Evolutionary conservation across 2,797 vertebrate species (phyloP).

Genomic region (Picus viridis): DNA sequence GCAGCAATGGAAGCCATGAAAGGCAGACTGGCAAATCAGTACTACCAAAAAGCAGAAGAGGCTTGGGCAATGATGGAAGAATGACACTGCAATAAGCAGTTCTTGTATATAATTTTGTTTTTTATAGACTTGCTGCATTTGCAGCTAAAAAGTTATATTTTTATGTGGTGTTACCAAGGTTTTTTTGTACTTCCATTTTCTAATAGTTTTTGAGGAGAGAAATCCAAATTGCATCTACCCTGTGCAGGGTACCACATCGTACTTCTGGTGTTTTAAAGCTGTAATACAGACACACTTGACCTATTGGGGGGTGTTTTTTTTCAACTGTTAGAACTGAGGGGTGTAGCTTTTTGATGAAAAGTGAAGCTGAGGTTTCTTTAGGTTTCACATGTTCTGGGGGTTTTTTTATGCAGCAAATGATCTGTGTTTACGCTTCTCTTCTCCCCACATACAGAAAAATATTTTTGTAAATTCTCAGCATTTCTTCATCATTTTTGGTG

Average conservation of each 20-base stretch:
- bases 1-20: slow-evolving; percentile 95
- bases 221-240: not conserved
- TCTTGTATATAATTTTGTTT: not conserved
- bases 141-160: slow-evolving; percentile 43
- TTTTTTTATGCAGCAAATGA: not conserved
- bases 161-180: slow-evolving; percentile 46
- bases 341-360: not conserved
- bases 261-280: slow-evolving; percentile 16
- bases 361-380: not conserved
- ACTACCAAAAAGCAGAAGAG: slow-evolving; percentile 96
- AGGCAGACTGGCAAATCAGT: slow-evolving; percentile 92
- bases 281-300: not conserved
- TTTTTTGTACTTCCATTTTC: slow-evolving; percentile 43
- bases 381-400: not conserved
- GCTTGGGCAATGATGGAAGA: slow-evolving; percentile 94
- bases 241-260: not conserved
- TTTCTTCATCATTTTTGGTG: not conserved
- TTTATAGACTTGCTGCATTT: slow-evolving; percentile 46
- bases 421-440: slow-evolving; percentile 30
- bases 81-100: slow-evolving; percentile 19
- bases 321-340: not conserved
- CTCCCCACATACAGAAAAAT: not conserved
- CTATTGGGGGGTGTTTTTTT: not conserved
- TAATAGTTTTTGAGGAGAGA: slow-evolving; percentile 36
- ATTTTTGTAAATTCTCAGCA: not conserved